Evolutionary conservation across 2,797 vertebrate species (phyloP).

Genomic region (Urophycis tenuis): DNA sequence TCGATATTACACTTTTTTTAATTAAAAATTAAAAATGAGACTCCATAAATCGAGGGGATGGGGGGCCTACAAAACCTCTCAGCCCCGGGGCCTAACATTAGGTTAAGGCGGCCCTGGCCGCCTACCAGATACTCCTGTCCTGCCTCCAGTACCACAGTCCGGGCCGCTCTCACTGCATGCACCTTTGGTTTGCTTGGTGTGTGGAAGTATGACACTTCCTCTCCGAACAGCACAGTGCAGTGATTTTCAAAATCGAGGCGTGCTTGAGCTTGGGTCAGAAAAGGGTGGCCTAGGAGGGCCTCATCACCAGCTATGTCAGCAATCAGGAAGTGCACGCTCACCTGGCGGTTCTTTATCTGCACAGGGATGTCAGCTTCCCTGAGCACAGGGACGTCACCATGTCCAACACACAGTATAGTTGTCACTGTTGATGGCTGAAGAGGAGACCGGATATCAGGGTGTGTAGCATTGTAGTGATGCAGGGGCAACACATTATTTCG

Average conservation of each 20-base stretch:
- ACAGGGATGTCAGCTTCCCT: slow-evolving; percentile 14
- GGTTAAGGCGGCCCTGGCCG: no score
- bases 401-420: slow-evolving; percentile 17
- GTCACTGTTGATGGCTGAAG: slow-evolving; percentile 5
- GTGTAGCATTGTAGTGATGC: slow-evolving; percentile 17
- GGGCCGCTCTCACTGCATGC: no score
- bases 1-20: no score
- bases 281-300: slow-evolving; percentile 14
- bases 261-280: slow-evolving; percentile 8
- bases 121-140: no score
- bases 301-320: slow-evolving; percentile 11
- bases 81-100: no score
- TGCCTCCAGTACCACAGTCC: no score
- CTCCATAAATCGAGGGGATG: no score
- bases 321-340: slow-evolving; percentile 11
- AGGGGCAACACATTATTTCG: slow-evolving; percentile 13
- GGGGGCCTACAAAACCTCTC: no score
- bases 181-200: no score
- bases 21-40: no score
- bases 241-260: slow-evolving; percentile 14
- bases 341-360: neutral
- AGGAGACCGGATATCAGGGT: neutral
- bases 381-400: slow-evolving; percentile 10
- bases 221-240: neutral
- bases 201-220: slow-evolving; percentile 18